Evolutionary conservation across 2,113 vertebrate genomes (phyloP), one percentile per base, ranked within the genome.

Genomic region (Nannospalax galili): DNA sequence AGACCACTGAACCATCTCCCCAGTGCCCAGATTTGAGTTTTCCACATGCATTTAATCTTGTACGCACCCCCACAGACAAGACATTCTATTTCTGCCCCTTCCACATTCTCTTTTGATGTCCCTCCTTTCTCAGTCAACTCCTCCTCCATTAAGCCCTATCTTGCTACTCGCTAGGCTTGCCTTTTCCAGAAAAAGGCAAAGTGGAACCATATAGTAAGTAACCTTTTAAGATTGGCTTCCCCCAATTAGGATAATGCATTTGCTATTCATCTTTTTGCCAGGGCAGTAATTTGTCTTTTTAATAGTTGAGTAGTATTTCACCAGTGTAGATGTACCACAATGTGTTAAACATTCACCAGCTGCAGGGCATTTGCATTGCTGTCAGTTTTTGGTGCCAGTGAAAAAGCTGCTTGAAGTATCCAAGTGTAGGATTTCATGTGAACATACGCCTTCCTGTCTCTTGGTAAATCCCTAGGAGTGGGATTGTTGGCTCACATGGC

Each of bases 391-490:
- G 67, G 67, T 78, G 70, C 75, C 64, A 75, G 65, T 56, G 58
- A 93, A 87, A 86, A 94, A 81, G 64, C 74, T 60, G 48, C 80
- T 65, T 24, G 60, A 60, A 93, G 89, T 70, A 78, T 78, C 52
- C 74, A 52, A 82, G 70, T 16, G 75, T 16, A 80, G 65, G 84
- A 77, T 96, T 95, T 48, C 60, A 48, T 81, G 40, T 90, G 60
- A 93, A 92, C 84, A 90, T 88, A 91, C 75, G 90, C 90, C 80
- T 93, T 84, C 72, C 37, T 42, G 88, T 93, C 92, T 93, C 79
- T 91, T 72, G 62, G 90, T 96, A 80, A 94, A 87, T 92, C 82
- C 90, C 80, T 92, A 85, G 65, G 93, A 95, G 88, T 96, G 80
- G 79, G 84, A 69, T 73, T 96, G 80, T 88, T 93, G 87, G 90